Base-by-base conservation (phyloP, 1,140 invertebrate genomes). In the Cyphomyrmex costatus region DNA sequence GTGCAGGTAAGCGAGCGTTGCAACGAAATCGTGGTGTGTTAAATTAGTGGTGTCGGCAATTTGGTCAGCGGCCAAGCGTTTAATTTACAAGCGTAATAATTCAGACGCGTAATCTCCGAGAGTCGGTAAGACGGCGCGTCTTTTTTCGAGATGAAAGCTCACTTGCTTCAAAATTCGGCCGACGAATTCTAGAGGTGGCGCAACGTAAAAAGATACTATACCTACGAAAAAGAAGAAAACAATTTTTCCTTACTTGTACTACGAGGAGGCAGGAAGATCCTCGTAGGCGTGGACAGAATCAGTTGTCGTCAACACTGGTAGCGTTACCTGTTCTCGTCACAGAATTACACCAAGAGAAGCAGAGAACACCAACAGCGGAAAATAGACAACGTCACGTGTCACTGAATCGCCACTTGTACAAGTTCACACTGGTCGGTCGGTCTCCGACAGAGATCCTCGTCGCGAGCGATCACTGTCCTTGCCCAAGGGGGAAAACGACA, bases 61-160 rank as follows among this genome's bases (percentile, higher is more conserved):
- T 90, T 90, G 89, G 89, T 56, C 56, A 46, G 30, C 19, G 58
- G 88, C 89, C 88, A 90, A 85, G 36, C 49, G 42, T 24, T 16
- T 65, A 85, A 90, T 89, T 90, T 90, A 89, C 80, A 89, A 58
- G 56, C 60, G 21, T 51, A 68, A 89, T 87, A 85, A 80, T 85
- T 79, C 53, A 56, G 66, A 56, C n/a, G 51, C 46, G 24, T 63
- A 73, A 66, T 79, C 76, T 33, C 53, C 42, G 68, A 74, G 61
- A 83, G 68, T 61, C 79, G 56, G 36, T 27, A 27, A 70, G 65
- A 73, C 51, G 24, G 76, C 76, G 58, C 56, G 46, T 49, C n/a
- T n/a, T n/a, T n/a, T 73, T 24, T 60, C 10, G 30, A 12, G 1
- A 30, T 12, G 46, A n/a, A 36, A 82, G 51, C 68, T 88, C 51